A percentile compares a stretch with the other conserved stretches of the same genome.
Conservation (phyloP, 2,113 vertebrate genomes). For the Scytalopus superciliaris region DNA sequence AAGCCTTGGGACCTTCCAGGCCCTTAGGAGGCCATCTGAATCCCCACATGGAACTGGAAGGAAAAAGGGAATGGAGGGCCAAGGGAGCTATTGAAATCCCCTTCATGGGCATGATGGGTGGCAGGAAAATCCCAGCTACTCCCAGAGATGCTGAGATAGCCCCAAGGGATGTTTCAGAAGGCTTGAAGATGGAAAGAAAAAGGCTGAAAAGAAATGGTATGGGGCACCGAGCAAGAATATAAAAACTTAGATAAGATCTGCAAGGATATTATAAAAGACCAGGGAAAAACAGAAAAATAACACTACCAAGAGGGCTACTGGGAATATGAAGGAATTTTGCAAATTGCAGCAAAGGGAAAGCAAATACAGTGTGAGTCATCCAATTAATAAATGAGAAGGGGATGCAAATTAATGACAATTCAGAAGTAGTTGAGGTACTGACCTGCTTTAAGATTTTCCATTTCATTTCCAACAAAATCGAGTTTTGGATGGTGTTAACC, state of each 20-base stretch:
- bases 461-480: neutral
- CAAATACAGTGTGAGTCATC: slow-evolving; percentile 61
- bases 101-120: neutral
- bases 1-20: neutral
- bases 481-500: neutral
- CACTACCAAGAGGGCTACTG: slow-evolving; percentile 56
- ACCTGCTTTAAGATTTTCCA: slow-evolving; percentile 39
- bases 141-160: neutral
- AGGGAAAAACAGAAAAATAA: slow-evolving; percentile 56
- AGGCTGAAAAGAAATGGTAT: neutral
- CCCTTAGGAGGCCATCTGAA: neutral
- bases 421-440: slow-evolving; percentile 54
- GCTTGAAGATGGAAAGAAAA: slow-evolving; percentile 22
- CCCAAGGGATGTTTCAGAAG: neutral
- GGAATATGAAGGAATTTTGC: slow-evolving; percentile 65
- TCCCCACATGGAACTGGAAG: neutral
- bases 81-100: neutral
- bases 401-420: slow-evolving; percentile 58
- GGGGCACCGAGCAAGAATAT: slow-evolving; percentile 30
- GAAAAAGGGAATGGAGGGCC: neutral
- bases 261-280: slow-evolving; percentile 54
- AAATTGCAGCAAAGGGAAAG: slow-evolving; percentile 62
- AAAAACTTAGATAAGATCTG: slow-evolving; percentile 54
- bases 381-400: slow-evolving; percentile 59
- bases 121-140: neutral